Conservation (phyloP, 2,797 vertebrate species). For the Hozukius guyotensis region DNA sequence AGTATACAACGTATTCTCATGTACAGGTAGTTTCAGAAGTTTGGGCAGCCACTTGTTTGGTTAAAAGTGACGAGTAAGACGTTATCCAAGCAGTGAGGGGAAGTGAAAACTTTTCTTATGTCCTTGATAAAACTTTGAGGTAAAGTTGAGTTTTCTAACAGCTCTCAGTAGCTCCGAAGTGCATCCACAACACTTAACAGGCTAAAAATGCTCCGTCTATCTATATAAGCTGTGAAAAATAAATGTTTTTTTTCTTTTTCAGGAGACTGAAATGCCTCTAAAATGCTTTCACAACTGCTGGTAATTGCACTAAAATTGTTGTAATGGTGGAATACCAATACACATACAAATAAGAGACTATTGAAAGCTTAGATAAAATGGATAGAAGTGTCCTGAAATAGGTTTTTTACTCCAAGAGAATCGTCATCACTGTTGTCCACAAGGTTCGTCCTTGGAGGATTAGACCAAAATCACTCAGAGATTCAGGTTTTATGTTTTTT, state of each 20-base stretch:
- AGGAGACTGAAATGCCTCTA: not conserved
- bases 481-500: not conserved
- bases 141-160: constrained; percentile 1
- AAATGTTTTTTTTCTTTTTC: not conserved
- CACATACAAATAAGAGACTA: not conserved
- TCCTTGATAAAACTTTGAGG: constrained; percentile 7
- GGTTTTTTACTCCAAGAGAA: not conserved
- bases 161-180: not conserved
- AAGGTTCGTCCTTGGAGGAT: not conserved
- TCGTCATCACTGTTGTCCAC: not conserved
- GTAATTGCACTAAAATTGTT: constrained; percentile 8
- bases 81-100: not conserved
- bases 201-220: not conserved
- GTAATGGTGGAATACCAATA: not conserved
- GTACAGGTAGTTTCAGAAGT: not conserved
- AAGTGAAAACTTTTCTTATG: not conserved
- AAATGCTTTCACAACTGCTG: constrained; percentile 1
- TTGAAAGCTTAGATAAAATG: not conserved
- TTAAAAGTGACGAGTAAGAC: not conserved
- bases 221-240: not conserved
- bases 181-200: not conserved
- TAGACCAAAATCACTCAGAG: not conserved
- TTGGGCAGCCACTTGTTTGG: not conserved
- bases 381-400: not conserved
- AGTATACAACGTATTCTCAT: not conserved